Evolutionary conservation across 2,888 invertebrate genomes (phyloP), one percentile per base, ranked within the genome.

Genomic region (Arrhopalites spinosus): DNA sequence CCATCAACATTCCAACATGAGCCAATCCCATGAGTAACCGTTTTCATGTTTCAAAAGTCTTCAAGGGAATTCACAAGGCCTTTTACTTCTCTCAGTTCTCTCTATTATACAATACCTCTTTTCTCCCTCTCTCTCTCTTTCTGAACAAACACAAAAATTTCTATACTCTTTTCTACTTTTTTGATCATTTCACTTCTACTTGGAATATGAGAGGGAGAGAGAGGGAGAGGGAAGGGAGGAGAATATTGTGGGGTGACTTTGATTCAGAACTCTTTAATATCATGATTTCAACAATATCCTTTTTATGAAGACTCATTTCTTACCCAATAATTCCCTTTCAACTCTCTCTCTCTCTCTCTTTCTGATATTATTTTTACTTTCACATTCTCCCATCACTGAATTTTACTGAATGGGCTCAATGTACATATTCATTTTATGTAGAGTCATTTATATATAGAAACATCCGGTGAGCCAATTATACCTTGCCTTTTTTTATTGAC

Each of bases 1-100:
- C 36, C 30, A 64, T 64, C 64, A 64, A 64, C 64, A 20, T 20
- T 29, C 20, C 29, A 17, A n/a, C n/a, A n/a, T n/a, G n/a, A n/a
- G n/a, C 11, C 20, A 5, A 29, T 5, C n/a, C 64, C 36, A 36
- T 36, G 36, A 36, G 36, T 36, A 36, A 36, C 3, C 5, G 11
- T 3, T 36, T n/a, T n/a, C n/a, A n/a, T n/a, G n/a, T 3, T 36
- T 36, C 36, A 36, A 36, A 36, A 36, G 36, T 36, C 5, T 36
- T 36, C 5, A 36, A 36, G 36, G 36, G 36, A n/a, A 36, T 36
- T 36, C 36, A 36, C 36, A 3, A 3, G 5, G 5, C 36, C 36
- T 36, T 36, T 36, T 11, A 7, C 36, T 11, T 36, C 11, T 36
- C 36, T 11, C 36, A 3, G 3, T 11, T 36, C 36, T 36, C 36